Evolutionary conservation across 2,797 vertebrate genomes (phyloP).

Genomic region (Pangasius macronema): DNA sequence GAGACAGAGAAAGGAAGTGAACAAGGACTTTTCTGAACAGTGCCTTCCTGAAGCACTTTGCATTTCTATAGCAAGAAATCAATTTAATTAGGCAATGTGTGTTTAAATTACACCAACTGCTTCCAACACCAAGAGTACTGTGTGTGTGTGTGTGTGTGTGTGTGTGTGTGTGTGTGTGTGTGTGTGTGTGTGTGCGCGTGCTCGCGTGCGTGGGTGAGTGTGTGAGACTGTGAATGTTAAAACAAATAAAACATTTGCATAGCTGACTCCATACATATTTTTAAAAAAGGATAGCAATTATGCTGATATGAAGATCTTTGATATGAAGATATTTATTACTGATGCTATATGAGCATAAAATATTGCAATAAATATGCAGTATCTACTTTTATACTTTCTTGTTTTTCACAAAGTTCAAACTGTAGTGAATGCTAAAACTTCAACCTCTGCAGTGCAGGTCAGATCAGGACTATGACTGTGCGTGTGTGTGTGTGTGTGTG

Average conservation of each 20-base stretch:
- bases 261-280: not conserved
- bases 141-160: not conserved
- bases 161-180: not conserved
- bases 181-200: not conserved
- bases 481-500: not conserved
- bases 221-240: not conserved
- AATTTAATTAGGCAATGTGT: not conserved
- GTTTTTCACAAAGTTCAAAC: constrained; percentile 7
- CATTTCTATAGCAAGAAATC: not conserved
- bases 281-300: not conserved
- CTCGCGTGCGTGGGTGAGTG: not conserved
- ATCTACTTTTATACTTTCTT: not conserved
- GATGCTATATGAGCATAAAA: not conserved
- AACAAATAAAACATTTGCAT: not conserved
- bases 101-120: not conserved
- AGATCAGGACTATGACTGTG: constrained; percentile 2
- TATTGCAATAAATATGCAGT: not conserved
- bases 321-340: not conserved
- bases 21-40: not conserved
- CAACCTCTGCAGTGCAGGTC: constrained; percentile 20
- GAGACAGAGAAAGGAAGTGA: not conserved
- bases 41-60: not conserved
- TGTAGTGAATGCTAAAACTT: not conserved
- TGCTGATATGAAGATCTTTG: not conserved
- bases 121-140: not conserved